Evolutionary conservation across 1,140 invertebrate genomes (phyloP), one percentile per base, ranked within the genome.

Genomic region (Brachionus rubens): DNA sequence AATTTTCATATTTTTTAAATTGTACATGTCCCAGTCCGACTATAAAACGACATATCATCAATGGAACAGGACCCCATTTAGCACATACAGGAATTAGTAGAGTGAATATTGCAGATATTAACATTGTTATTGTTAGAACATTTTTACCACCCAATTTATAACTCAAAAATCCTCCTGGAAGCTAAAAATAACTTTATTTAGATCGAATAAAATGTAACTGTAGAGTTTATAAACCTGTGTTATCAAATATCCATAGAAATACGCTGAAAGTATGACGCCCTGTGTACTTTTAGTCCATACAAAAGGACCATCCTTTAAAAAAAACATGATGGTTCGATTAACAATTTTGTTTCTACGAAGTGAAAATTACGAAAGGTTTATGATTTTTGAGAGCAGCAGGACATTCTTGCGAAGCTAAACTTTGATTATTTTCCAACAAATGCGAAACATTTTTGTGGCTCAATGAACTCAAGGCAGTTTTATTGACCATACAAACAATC

Each of bases 401-500:
- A 46, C 46, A 48, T 72, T 72, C 43, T 28, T n/a, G n/a, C n/a
- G 19, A 19, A 41, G 33, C 1, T 28, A n/a, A n/a, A n/a, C n/a
- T n/a, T n/a, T n/a, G n/a, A n/a, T n/a, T n/a, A n/a, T n/a, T n/a
- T n/a, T n/a, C n/a, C n/a, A n/a, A n/a, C n/a, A n/a, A n/a, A n/a
- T n/a, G n/a, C n/a, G n/a, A n/a, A n/a, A n/a, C 9, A 40, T 54
- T 72, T 30, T 33, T 41, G 24, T 50, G 33, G 21, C 30, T 33
- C 19, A 50, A 24, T n/a, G 33, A 21, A 40, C 10, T 30, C 16
- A 70, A 52, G 10, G 80, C 80, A 16, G 79, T 80, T 40, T 83
- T 79, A 77, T 84, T 84, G 36, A 87, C 86, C 92, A 94, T 94
- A 77, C 90, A 91, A 10, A 93, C 91, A 65, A 95, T 92, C 76